Conservation (phyloP, 2,888 invertebrate genomes). For the Protodeltote pygarga region DNA sequence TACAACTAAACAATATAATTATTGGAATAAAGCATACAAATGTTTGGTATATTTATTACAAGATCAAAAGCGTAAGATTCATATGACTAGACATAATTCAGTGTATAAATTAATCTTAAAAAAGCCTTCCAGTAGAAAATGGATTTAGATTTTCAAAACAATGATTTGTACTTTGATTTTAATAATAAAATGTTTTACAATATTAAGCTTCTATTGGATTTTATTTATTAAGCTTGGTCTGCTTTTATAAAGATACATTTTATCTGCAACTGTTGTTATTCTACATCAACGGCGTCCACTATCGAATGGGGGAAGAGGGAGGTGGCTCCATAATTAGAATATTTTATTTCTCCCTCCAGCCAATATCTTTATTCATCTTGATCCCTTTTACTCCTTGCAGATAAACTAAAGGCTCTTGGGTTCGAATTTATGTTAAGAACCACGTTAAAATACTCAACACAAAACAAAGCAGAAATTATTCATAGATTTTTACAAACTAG, state of each 20-base stretch:
- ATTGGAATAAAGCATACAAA: conserved; percentile 23
- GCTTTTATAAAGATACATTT: not conserved
- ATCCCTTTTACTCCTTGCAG: no score
- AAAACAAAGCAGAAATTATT: no score
- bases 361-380: no score
- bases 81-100: conserved; percentile 37
- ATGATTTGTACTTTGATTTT: not conserved
- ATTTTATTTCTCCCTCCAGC: no score
- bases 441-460: no score
- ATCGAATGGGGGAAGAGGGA: no score
- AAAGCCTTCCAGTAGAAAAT: not conserved
- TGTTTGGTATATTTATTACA: conserved; percentile 32
- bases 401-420: no score
- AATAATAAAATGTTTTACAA: not conserved
- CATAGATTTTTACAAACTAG: no score
- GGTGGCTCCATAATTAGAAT: no score
- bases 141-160: not conserved
- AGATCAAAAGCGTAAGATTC: conserved; percentile 14
- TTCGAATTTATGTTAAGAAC: no score
- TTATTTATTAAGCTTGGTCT: conserved; percentile 21
- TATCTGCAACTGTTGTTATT: no score
- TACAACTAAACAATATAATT: conserved; percentile 24
- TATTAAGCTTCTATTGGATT: not conserved
- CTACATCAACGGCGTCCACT: no score
- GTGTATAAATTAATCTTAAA: conserved; percentile 2